Percentiles rank a stretch among this genome's conserved stretches.
Evolutionary conservation across 2,797 vertebrate genomes (phyloP).

Genomic region (Aeoliscus strigatus): DNA sequence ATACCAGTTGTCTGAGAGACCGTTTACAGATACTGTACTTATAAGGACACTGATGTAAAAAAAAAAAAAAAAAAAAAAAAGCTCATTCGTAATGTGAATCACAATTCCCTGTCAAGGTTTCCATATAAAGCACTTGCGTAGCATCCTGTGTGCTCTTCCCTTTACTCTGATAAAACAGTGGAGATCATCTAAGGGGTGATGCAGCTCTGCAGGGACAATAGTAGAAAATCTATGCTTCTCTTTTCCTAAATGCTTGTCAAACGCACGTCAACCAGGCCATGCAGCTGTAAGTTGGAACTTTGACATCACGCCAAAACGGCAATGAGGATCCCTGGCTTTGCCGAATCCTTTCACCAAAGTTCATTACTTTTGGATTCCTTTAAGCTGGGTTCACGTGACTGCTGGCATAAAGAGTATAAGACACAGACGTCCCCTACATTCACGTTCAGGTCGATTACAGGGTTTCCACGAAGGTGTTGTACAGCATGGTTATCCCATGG

Average conservation of each 20-base stretch:
- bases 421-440: constrained; percentile 18
- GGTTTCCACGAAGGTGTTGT: too few relatives aligned
- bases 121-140: constrained; percentile 74
- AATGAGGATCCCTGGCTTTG: constrained; percentile 35
- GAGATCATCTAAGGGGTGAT: constrained; percentile 53
- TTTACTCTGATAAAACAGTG: constrained; percentile 54
- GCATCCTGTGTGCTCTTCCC: constrained; percentile 70
- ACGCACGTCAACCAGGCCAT: constrained; percentile 24
- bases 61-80: constrained; percentile 55
- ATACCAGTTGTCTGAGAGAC: constrained; percentile 51
- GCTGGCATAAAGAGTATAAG: constrained; percentile 19
- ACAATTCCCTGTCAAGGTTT: constrained; percentile 72
- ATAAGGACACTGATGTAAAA: constrained; percentile 66
- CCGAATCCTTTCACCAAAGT: constrained; percentile 33
- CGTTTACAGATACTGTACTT: constrained; percentile 63
- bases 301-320: constrained; percentile 30
- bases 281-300: constrained; percentile 26
- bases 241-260: constrained; percentile 20
- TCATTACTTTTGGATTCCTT: constrained; percentile 29
- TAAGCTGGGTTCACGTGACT: constrained; percentile 34
- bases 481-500: too few relatives aligned
- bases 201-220: constrained; percentile 36
- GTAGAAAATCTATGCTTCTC: constrained; percentile 7
- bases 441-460: constrained; percentile 18
- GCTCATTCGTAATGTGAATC: constrained; percentile 61